A percentile compares a stretch with the other conserved stretches of the same genome.
These are phyloP conservation scores for Drosophila ogumai DNA, from an alignment of 1,140 invertebrate species.

Conservation along the genomic window DNA sequence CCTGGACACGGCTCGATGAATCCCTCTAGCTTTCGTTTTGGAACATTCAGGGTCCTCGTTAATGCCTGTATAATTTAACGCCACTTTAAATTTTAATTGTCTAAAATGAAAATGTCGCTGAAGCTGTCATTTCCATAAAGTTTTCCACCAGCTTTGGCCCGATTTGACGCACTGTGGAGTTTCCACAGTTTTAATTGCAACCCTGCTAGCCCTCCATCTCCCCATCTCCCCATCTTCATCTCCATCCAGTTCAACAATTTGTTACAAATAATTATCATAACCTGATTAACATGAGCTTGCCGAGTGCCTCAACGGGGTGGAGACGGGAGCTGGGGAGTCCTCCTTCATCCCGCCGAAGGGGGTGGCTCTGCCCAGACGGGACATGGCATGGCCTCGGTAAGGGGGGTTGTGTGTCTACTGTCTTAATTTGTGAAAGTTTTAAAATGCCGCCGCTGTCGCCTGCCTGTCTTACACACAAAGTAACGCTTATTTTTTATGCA, in stretches of 20 bases:
- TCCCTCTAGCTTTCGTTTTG: background rate
- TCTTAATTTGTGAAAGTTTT: conserved; percentile 82
- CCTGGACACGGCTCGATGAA: conserved; percentile 16
- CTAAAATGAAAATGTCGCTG: conserved; percentile 83
- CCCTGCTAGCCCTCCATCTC: conserved; percentile 8
- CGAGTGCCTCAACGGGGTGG: conserved; percentile 17
- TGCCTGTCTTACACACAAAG: conserved; percentile 3
- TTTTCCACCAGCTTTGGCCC: conserved; percentile 59
- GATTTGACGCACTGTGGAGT: conserved; percentile 65
- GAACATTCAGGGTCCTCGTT: conserved; percentile 34
- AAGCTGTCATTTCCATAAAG: conserved; percentile 79
- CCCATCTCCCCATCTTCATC: background rate
- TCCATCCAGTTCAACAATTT: conserved; percentile 63
- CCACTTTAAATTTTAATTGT: conserved; percentile 85
- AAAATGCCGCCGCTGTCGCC: conserved; percentile 69
- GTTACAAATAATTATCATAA: conserved; percentile 85
- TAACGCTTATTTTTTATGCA: conserved; percentile 77
- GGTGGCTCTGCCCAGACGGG: conserved; percentile 16
- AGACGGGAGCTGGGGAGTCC: background rate
- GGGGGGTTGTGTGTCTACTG: conserved; percentile 20
- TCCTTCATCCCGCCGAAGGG: conserved; percentile 4
- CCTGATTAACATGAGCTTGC: conserved; percentile 84
- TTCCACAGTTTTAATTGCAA: conserved; percentile 78
- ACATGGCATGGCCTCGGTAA: background rate
- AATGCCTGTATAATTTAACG: conserved; percentile 84